Evolutionary conservation across 2,888 invertebrate genomes (phyloP), one percentile per base, ranked within the genome.

Genomic region (Scaptomyza caliginosa): DNA sequence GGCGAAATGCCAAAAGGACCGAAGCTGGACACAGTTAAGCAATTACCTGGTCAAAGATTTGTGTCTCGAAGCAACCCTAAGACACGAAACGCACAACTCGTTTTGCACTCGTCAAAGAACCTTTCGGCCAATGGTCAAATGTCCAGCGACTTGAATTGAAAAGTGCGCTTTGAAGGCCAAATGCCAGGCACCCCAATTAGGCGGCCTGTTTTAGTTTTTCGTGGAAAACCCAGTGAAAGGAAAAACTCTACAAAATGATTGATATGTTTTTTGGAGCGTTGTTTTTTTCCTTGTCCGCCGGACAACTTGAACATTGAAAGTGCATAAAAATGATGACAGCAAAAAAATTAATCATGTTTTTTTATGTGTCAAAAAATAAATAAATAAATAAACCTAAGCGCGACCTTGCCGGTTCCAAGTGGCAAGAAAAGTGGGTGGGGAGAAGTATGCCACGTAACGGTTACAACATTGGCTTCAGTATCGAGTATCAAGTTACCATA

Each of bases 151-250:
- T 73, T 52, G 43, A 54, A 60, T 49, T 49, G 43, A 42, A 48
- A 64, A 59, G 49, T 69, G 58, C 55, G 62, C 55, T 60, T 62
- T 32, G 32, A 16, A 45, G 57, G 78, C 46, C 74, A 81, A 86
- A 81, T 81, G 86, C 24, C 84, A 69, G 58, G 54, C 67, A 86
- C 87, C 85, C 82, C 81, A 82, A 82, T 82, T 82, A 81, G 81
- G 66, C 52, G 55, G 60, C 52, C 45, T 55, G 40, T 46, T 73
- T 64, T 64, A 58, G 64, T 55, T 79, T 77, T 62, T 17, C 45
- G 28, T 23, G 45, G 36, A 64, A 72, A 76, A 32, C 40, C 57
- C 13, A 32, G 32, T n/a, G 11, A 28, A n/a, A 43, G 64, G 55
- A 66, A 77, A 80, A 68, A 46, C 55, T 34, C 7, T 48, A 34